phyloP scores from a whole-genome alignment of 2,888 invertebrate genomes.

The Lasioglossum lativentre region DNA sequence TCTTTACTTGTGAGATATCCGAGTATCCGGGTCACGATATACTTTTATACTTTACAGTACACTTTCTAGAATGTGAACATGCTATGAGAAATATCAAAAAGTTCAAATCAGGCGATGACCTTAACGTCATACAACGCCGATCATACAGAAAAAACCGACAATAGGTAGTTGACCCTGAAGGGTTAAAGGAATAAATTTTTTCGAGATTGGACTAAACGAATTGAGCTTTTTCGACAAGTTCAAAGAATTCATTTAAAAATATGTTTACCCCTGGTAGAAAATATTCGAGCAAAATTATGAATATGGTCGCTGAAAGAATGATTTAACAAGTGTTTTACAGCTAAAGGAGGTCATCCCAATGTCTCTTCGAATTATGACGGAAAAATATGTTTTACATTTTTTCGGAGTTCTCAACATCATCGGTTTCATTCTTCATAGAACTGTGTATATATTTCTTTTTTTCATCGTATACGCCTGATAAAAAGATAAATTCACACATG shows the following conservation, averaged over 20 bases:
- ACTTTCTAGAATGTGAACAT: not conserved
- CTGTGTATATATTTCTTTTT: not conserved
- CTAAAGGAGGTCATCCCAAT: constrained; percentile 1
- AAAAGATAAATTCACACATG: not conserved
- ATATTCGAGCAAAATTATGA: not conserved
- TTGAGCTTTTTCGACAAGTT: not conserved
- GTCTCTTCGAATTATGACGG: not conserved
- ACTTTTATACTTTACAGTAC: not conserved
- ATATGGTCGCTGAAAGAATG: not conserved
- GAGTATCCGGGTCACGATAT: no score
- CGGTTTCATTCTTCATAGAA: not conserved
- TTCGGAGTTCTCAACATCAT: not conserved
- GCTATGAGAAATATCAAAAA: no score
- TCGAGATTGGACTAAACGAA: not conserved
- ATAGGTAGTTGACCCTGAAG: no score
- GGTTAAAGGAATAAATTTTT: not conserved
- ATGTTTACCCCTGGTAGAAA: not conserved
- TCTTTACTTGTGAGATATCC: not conserved
- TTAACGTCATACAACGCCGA: no score
- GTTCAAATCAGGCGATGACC: no score
- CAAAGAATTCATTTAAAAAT: not conserved
- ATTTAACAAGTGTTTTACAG: not conserved
- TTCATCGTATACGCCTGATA: no score
- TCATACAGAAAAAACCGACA: no score
- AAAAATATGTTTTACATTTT: not conserved